A percentile compares a stretch with the other conserved stretches of the same genome.
These are phyloP conservation scores for Telmatochromis brichardi DNA, from an alignment of 2,113 vertebrate genomes.

Conservation along the genomic window DNA sequence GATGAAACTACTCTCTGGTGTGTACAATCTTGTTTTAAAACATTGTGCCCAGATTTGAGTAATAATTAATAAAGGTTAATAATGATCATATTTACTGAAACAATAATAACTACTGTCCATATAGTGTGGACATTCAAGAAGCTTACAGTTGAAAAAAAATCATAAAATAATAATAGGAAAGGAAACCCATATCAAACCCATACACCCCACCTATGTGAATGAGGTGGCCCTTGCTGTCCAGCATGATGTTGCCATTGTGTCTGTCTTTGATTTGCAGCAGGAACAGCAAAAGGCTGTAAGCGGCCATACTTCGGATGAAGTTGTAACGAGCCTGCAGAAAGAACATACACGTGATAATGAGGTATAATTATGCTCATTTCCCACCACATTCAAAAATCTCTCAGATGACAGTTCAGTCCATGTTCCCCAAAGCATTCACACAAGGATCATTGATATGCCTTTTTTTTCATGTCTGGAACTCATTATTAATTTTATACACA, in stretches of 20 bases:
- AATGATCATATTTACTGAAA: neutral
- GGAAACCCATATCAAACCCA: neutral
- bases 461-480: neutral
- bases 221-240: conserved; percentile 91
- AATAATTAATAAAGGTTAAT: neutral
- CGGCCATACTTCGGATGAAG: conserved; percentile 98
- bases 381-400: neutral
- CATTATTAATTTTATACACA: neutral
- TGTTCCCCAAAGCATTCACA: neutral
- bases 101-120: neutral
- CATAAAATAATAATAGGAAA: neutral
- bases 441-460: neutral
- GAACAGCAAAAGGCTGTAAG: conserved; percentile 95
- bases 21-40: neutral
- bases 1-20: neutral
- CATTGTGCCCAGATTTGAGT: neutral
- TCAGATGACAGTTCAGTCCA: neutral
- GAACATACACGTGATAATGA: neutral
- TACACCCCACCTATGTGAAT: conserved; percentile 56
- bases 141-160: neutral
- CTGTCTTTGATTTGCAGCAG: conserved; percentile 98
- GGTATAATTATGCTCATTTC: neutral
- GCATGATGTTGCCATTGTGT: conserved; percentile 99
- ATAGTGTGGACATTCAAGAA: neutral
- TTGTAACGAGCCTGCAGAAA: conserved; percentile 88